Evolutionary conservation across 2,888 invertebrate species (phyloP).

Genomic region (Platycnemis pennipes): DNA sequence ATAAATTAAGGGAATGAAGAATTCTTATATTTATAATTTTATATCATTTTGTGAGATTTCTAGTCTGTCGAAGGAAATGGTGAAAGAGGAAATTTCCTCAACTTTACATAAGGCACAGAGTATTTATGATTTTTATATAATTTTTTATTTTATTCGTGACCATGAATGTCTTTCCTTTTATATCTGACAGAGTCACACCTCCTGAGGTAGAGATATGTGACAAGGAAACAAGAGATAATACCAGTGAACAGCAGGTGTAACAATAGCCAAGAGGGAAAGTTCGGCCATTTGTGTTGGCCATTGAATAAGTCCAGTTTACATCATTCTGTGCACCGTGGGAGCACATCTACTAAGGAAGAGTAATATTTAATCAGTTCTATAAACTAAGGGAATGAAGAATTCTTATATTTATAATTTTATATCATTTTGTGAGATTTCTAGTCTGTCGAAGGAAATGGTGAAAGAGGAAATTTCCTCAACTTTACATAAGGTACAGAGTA

Average conservation of each 20-base stretch:
- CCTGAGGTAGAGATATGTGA: conserved; percentile 9
- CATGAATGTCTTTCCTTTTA: not conserved
- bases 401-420: conserved; percentile 57
- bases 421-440: conserved; percentile 50
- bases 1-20: not conserved
- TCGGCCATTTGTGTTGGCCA: not conserved
- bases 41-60: conserved; percentile 46
- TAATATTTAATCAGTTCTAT: not conserved
- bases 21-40: conserved; percentile 54
- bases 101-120: conserved; percentile 24
- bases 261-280: not conserved
- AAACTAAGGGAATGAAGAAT: not conserved
- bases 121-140: conserved; percentile 37
- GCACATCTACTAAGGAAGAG: not conserved
- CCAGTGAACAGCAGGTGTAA: conserved; percentile 46
- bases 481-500: conserved; percentile 27
- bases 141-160: not conserved
- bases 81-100: conserved; percentile 17
- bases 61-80: conserved; percentile 30
- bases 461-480: not conserved
- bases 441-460: conserved; percentile 24
- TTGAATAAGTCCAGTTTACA: conserved; percentile 49
- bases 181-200: conserved; percentile 6
- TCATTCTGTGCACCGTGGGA: not conserved
- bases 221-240: conserved; percentile 34